A percentile compares a stretch with the other conserved stretches of the same genome.
Evolutionary conservation across 64 coral and sea anemone species (phyloP).

Genomic region (Exaiptasia diaphana): DNA sequence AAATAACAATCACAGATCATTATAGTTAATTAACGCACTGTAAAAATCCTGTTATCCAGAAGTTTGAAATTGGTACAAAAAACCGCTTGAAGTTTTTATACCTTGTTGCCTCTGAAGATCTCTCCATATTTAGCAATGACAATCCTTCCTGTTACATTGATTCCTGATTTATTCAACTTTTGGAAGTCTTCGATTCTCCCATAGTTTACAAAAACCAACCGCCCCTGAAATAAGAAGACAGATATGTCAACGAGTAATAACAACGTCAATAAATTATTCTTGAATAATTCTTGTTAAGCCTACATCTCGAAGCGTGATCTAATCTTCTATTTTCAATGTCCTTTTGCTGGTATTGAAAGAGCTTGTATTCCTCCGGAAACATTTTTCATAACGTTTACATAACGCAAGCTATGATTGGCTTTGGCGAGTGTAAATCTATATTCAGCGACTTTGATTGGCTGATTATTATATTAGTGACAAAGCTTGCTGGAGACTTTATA

Average conservation of each 20-base stretch:
- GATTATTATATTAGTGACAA: no score
- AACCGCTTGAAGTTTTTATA: neutral
- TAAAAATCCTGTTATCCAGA: no score
- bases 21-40: no score
- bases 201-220: constrained; percentile 75
- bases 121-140: constrained; percentile 71
- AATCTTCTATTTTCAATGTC: no score
- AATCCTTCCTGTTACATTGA: constrained; percentile 60
- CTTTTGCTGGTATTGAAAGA: no score
- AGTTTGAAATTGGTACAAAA: neutral
- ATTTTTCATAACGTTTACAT: no score
- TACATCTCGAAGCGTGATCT: no score
- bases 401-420: no score
- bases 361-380: no score
- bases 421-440: no score
- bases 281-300: neutral
- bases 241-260: neutral
- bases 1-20: neutral
- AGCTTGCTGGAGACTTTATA: no score
- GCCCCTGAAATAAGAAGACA: constrained; percentile 21
- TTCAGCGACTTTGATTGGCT: no score
- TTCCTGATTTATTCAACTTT: constrained; percentile 29
- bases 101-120: constrained; percentile 66
- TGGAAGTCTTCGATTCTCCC: constrained; percentile 71
- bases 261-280: neutral